Base-by-base conservation (phyloP, 1,140 invertebrate genomes). In the Aphelinus atriplicis region DNA sequence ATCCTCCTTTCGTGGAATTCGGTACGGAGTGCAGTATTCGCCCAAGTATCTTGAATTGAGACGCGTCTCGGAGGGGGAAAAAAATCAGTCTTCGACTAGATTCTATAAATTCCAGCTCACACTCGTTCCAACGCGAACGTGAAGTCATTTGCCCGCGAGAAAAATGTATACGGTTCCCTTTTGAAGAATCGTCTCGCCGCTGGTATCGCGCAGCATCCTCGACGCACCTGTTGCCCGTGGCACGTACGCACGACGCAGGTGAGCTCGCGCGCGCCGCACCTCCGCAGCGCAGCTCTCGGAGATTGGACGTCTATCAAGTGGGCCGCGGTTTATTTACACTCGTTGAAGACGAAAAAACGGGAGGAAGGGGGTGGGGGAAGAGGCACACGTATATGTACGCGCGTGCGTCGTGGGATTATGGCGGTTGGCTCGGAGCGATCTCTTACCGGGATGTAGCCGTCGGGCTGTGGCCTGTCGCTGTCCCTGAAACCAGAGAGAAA, bases 391-490 rank as follows among this genome's bases (percentile, higher is more conserved):
- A 63, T 63, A 63, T 53, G 26, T 6, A 64, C 62, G 45, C 47
- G 4, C 71, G 45, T 63, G 55, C 66, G 42, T 68, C 43, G 26
- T 26, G 26, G 61, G 70, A 71, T 64, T 71, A 71, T 57, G 43
- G 50, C 26, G 26, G n/a, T 60, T 26, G 42, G 58, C 43, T 50
- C 46, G 42, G 61, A 26, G 26, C 42, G 61, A 51, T 71, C 67
- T 71, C 86, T 87, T 78, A 88, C 87, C 84, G 87, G 86, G 78
- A 87, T 87, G 82, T 87, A 88, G 78, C 87, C 87, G 67, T 87
- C 86, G 68, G 86, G 87, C 77, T 87, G 86, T 69, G 83, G 81
- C 71, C 85, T 85, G 72, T 86, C 84, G 66, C 76, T 78, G 61
- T 87, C 84, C 75, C 86, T 87, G 79, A 71, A 87, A 84, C 78